Conservation (phyloP, 1,140 invertebrate genomes). For the Papilio dardanus region DNA sequence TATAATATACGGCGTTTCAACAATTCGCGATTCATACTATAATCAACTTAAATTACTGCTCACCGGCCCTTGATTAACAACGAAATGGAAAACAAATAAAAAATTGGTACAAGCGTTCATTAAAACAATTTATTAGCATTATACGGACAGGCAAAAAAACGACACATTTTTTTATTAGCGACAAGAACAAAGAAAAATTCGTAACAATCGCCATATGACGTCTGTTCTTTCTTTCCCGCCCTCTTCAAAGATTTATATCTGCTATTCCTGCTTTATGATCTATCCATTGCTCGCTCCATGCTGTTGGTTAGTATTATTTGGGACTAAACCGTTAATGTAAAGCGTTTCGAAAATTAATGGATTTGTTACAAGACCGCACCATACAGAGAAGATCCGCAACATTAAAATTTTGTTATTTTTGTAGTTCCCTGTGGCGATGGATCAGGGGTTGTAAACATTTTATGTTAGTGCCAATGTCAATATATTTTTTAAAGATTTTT, state of each 20-base stretch:
- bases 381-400: slow-evolving; percentile 61
- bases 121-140: slow-evolving; percentile 44
- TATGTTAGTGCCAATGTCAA: slow-evolving; percentile 17
- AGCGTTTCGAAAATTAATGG: slow-evolving; percentile 44
- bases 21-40: not conserved
- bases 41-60: slow-evolving; percentile 8
- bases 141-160: slow-evolving; percentile 57
- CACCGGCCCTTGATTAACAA: not conserved
- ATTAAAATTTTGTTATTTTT: slow-evolving; percentile 59
- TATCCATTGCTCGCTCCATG: slow-evolving; percentile 48
- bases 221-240: slow-evolving; percentile 57
- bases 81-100: slow-evolving; percentile 19
- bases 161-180: slow-evolving; percentile 62
- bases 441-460: slow-evolving; percentile 53
- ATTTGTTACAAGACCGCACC: slow-evolving; percentile 54
- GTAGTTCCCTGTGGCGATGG: slow-evolving; percentile 54
- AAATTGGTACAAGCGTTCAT: slow-evolving; percentile 20
- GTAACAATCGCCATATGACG: slow-evolving; percentile 76
- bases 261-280: slow-evolving; percentile 16
- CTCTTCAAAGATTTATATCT: slow-evolving; percentile 55
- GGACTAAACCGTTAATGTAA: slow-evolving; percentile 54
- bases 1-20: not conserved
- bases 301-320: not conserved
- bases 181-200: slow-evolving; percentile 73
- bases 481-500: not conserved